phyloP scores from a whole-genome alignment of 2,797 vertebrate genomes.

The Ataeniobius toweri region DNA sequence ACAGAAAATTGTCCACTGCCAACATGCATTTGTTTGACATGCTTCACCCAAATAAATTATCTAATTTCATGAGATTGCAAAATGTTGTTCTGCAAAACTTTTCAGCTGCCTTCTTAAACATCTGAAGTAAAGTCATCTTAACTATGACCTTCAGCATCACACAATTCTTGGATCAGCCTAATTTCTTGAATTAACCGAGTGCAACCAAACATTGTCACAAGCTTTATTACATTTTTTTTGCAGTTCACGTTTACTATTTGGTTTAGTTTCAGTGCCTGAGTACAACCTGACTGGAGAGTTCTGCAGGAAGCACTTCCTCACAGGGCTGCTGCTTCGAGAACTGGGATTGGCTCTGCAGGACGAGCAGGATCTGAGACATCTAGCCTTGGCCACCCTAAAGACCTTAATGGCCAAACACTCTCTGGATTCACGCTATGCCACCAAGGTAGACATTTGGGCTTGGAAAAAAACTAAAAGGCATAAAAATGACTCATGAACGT shows the following conservation, averaged over 20 bases:
- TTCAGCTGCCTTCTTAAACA: too few species aligned
- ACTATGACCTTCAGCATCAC: too few species aligned
- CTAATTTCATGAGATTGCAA: too few species aligned
- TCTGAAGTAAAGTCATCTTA: too few species aligned
- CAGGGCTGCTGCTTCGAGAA: conserved; percentile 92
- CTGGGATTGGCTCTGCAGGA: conserved; percentile 96
- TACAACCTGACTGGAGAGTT: conserved; percentile 97
- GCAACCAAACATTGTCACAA: conserved; percentile 35
- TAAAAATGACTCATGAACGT: conserved; percentile 37
- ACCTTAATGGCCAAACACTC: conserved; percentile 98
- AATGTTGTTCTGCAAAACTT: too few species aligned
- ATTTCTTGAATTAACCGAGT: background rate
- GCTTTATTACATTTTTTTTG: background rate
- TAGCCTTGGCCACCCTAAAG: conserved; percentile 94
- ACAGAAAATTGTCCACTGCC: too few species aligned
- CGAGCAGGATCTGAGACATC: conserved; percentile 94
- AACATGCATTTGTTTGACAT: too few species aligned
- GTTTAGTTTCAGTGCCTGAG: conserved; percentile 84
- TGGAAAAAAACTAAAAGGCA: conserved; percentile 23
- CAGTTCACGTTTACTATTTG: conserved; percentile 11
- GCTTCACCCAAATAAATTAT: too few species aligned
- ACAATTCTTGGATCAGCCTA: too few species aligned
- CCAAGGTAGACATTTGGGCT: conserved; percentile 81
- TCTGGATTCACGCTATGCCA: conserved; percentile 90
- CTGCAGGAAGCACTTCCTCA: conserved; percentile 96